These are phyloP conservation scores for Pyrocephalus nanus DNA, from an alignment of 2,797 vertebrate genomes.

Conservation along the genomic window DNA sequence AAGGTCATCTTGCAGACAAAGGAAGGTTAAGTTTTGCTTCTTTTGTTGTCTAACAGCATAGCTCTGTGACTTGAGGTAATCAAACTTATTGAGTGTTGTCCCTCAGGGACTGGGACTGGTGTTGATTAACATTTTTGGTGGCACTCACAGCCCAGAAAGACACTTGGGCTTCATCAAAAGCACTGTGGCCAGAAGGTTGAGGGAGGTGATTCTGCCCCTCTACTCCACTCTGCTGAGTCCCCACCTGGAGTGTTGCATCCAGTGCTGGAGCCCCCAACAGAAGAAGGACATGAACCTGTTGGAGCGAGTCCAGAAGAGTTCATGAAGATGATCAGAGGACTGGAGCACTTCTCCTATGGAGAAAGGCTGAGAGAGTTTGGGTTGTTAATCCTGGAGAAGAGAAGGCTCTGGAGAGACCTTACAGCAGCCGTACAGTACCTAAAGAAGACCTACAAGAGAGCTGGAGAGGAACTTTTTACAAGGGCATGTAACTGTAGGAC, in stretches of 20 bases:
- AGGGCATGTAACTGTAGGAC: background rate
- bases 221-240: background rate
- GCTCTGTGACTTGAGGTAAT: background rate
- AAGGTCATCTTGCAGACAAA: background rate
- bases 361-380: background rate
- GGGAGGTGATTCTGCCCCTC: background rate
- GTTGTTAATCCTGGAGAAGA: background rate
- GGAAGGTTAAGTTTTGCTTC: background rate
- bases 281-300: background rate
- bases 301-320: background rate
- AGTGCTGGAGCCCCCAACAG: background rate
- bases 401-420: background rate
- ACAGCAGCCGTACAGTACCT: background rate
- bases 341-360: background rate
- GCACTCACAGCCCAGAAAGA: fast-evolving
- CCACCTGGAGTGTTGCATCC: background rate
- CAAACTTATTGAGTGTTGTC: background rate
- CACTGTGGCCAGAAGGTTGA: background rate
- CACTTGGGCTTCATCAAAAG: background rate
- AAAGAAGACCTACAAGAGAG: background rate
- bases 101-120: background rate
- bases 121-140: background rate
- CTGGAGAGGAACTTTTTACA: background rate
- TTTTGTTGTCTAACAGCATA: background rate
- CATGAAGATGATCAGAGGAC: background rate